Base-by-base conservation (phyloP, 2,113 vertebrate genomes). In the Sorex fumeus region DNA sequence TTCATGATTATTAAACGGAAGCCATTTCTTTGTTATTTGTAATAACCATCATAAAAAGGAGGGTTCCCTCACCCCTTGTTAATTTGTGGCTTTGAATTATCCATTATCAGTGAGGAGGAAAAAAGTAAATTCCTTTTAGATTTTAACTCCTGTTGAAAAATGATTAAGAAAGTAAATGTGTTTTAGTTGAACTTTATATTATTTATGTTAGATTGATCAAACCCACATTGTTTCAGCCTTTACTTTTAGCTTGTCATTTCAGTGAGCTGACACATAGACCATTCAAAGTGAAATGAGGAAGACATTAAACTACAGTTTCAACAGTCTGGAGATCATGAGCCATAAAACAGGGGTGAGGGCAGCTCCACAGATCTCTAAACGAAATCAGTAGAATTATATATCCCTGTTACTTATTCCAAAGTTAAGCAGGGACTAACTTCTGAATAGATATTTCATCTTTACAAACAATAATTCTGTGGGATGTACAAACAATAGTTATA, bases 51-150 rank as follows among this genome's bases (percentile, higher is more conserved):
- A 53, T 11, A 53, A 4, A 53, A 15, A 53, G 16, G 16, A 53
- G 50, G 81, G 53, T 69, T 30, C 8, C 72, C 77, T 60, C 5
- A 47, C 25, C 12, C n/a, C 15, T 62, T 76, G 66, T 84, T 36
- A 75, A 71, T 70, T 80, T 91, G 47, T 30, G 76, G 34, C 62
- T 91, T 91, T 88, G 45, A 71, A 70, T 70, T 88, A 74, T 84
- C 40, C 4, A 76, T 72, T 84, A 90, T 16, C 45, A 32, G 16
- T 34, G 53, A 82, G 84, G 23, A 13, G 30, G 50, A 82, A 88
- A 81, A 82, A 34, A 40, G 40, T 40, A 91, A 72, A 69, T 85
- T 47, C 23, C 78, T 45, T 0, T 50, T 57, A 90, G n/a, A 4
- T 71, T n/a, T 88, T 78, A 16, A 36, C 79, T 64, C n/a, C 70